phyloP scores from a whole-genome alignment of 2,888 invertebrate species.

The Caenorhabditis auriculariae region DNA sequence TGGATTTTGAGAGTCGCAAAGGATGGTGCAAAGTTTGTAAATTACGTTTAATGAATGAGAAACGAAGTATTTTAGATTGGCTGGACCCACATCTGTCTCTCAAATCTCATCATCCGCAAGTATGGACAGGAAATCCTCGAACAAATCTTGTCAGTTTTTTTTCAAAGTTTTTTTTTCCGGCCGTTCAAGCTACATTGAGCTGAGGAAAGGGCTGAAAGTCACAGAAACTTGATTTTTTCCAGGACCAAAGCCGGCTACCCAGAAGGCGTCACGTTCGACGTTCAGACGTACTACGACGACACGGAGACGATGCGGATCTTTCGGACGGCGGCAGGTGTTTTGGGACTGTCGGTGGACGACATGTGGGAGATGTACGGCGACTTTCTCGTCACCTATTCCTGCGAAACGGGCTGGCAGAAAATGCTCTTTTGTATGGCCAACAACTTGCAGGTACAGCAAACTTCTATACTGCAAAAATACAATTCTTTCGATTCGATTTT shows the following conservation, averaged over 20 bases:
- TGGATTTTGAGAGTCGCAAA: too few species aligned
- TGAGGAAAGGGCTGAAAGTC: background rate
- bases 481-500: too few species aligned
- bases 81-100: conserved; percentile 52
- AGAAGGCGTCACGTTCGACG: conserved; percentile 43
- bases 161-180: background rate
- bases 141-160: conserved; percentile 44
- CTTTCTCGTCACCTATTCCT: conserved; percentile 48
- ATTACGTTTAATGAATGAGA: too few species aligned
- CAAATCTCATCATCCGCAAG: conserved; percentile 38
- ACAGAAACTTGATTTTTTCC: conserved; percentile 7
- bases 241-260: conserved; percentile 48
- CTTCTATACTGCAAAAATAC: too few species aligned
- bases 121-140: conserved; percentile 46
- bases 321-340: conserved; percentile 42
- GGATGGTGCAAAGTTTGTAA: too few species aligned
- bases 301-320: conserved; percentile 55
- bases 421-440: conserved; percentile 53
- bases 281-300: conserved; percentile 51
- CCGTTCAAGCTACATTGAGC: background rate
- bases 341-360: conserved; percentile 51
- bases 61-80: conserved; percentile 53
- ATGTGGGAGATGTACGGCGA: conserved; percentile 57
- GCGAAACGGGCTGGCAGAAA: conserved; percentile 56
- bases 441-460: conserved; percentile 51